phyloP scores from a whole-genome alignment of 2,113 vertebrate genomes.

The Chloropsis hardwickii region DNA sequence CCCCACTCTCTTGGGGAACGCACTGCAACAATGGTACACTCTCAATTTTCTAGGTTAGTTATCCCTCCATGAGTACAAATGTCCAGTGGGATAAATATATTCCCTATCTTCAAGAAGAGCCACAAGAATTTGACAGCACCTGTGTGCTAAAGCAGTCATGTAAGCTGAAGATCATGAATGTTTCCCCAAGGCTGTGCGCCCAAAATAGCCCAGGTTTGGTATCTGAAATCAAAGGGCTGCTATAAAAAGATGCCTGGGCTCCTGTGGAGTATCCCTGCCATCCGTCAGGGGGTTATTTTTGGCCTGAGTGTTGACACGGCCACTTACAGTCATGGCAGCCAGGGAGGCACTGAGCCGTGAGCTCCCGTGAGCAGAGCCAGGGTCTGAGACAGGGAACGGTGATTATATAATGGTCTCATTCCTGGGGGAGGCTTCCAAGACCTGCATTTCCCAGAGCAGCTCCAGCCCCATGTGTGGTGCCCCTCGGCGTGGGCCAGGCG shows the following conservation, averaged over 20 bases:
- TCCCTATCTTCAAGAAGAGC: constrained; percentile 20
- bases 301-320: constrained; percentile 82
- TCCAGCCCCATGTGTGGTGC: neutral
- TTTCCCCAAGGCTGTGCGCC: constrained; percentile 70
- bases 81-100: neutral
- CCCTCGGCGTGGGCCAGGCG: neutral
- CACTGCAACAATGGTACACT: too few species aligned
- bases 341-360: neutral
- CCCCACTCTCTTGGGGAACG: too few species aligned
- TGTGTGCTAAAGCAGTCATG: constrained; percentile 62
- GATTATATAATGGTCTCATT: neutral
- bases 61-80: neutral
- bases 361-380: neutral
- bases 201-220: constrained; percentile 82
- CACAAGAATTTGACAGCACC: neutral
- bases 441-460: neutral
- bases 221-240: constrained; percentile 86
- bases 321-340: constrained; percentile 69
- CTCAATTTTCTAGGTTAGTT: neutral
- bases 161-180: constrained; percentile 69
- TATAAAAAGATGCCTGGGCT: constrained; percentile 85
- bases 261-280: constrained; percentile 74
- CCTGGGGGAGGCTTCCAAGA: neutral
- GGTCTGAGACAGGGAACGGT: rapidly evolving
- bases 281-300: constrained; percentile 84